These are phyloP conservation scores for Cerastis rubricosa DNA, from an alignment of 2,888 invertebrate genomes.

Conservation along the genomic window DNA sequence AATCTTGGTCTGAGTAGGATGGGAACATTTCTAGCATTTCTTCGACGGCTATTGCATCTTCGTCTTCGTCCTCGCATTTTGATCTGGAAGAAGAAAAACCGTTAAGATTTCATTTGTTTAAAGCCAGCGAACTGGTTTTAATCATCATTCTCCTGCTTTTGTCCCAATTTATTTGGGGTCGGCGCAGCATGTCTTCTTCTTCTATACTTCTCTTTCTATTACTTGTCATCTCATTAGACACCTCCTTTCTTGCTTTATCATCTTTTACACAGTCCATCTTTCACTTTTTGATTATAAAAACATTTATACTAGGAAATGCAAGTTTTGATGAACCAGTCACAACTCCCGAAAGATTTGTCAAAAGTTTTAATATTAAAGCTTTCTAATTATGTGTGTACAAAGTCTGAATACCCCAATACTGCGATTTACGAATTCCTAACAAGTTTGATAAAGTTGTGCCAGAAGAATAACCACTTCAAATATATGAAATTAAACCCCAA, in stretches of 20 bases:
- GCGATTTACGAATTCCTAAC: not conserved
- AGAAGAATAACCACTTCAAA: not conserved
- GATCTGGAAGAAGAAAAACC: slow-evolving; percentile 80
- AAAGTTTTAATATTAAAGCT: not conserved
- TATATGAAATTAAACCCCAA: no score
- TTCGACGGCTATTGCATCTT: slow-evolving; percentile 92
- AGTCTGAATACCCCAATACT: not conserved
- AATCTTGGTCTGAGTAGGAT: slow-evolving; percentile 92
- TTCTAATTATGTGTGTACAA: not conserved
- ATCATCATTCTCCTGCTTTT: no score
- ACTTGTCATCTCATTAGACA: no score
- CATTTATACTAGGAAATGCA: not conserved
- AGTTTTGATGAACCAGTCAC: not conserved
- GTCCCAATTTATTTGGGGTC: no score
- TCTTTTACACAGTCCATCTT: no score
- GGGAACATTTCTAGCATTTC: slow-evolving; percentile 94
- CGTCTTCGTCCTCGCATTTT: slow-evolving; percentile 92
- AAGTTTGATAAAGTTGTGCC: not conserved
- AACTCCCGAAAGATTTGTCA: not conserved
- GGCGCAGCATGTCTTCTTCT: no score
- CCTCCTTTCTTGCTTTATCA: no score
- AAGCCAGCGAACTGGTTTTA: not conserved
- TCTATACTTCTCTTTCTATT: no score
- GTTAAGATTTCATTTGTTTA: not conserved
- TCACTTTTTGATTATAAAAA: not conserved